phyloP scores from a whole-genome alignment of 2,888 invertebrate species.

The Hyposoter didymator region DNA sequence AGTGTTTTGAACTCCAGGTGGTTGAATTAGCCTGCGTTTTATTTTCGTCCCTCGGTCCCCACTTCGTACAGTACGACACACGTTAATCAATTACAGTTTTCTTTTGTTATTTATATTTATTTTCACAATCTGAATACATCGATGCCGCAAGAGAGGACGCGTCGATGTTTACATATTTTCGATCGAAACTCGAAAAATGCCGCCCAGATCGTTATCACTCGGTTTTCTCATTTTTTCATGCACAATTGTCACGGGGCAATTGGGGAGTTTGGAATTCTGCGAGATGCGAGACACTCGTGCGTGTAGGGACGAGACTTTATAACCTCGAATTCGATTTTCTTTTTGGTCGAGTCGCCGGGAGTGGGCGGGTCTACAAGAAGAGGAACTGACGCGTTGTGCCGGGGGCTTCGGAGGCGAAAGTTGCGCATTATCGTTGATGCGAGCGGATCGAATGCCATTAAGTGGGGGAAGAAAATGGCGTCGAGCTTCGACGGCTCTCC shows the following conservation, averaged over 20 bases:
- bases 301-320: constrained; percentile 10
- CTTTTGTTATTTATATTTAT: neutral
- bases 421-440: neutral
- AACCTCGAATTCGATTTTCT: constrained; percentile 39
- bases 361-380: constrained; percentile 35
- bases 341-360: constrained; percentile 42
- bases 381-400: constrained; percentile 11
- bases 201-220: neutral
- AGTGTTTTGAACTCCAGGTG: constrained; percentile 57
- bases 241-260: neutral
- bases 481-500: neutral
- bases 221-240: constrained; percentile 8
- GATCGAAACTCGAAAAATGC: neutral
- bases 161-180: neutral
- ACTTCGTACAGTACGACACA: neutral
- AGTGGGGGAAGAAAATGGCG: constrained; percentile 16
- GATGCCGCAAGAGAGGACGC: neutral
- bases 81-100: neutral
- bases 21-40: constrained; percentile 11
- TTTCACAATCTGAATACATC: constrained; percentile 8
- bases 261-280: neutral
- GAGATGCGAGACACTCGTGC: neutral
- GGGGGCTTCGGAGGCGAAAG: neutral
- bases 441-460: constrained; percentile 9
- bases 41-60: neutral